phyloP scores from a whole-genome alignment of 2,888 invertebrate species.

The Coelopa pilipes region DNA sequence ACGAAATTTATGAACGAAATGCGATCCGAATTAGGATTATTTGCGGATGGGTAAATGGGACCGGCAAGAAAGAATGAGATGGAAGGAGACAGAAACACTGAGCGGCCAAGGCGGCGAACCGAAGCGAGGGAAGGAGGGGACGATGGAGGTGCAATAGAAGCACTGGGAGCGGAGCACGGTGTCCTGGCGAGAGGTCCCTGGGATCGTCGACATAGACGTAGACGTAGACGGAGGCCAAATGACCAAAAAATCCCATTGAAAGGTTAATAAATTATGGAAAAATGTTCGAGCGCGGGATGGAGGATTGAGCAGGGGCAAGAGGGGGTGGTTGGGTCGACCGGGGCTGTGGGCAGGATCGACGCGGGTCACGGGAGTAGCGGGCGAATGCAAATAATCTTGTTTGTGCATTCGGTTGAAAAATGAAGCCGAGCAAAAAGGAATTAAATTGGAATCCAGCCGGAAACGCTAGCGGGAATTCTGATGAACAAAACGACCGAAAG shows the following conservation, averaged over 20 bases:
- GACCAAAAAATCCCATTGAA: conserved; percentile 16
- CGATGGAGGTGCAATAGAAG: not conserved
- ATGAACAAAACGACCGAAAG: not conserved
- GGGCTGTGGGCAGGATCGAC: not conserved
- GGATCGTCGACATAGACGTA: not conserved
- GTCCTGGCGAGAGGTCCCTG: not conserved
- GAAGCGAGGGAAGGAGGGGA: not conserved
- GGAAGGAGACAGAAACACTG: not conserved
- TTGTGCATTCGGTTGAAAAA: conserved; percentile 30
- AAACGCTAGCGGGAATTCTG: no score
- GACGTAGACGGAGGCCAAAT: not conserved
- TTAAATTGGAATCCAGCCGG: not conserved
- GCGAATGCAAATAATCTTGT: conserved; percentile 31
- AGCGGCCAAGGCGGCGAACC: not conserved
- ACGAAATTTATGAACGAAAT: conserved; percentile 11
- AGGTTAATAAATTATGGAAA: conserved; percentile 22
- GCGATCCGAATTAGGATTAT: conserved; percentile 15
- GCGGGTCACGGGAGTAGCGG: not conserved
- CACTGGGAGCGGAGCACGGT: not conserved
- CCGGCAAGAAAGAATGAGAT: not conserved
- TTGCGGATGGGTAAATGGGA: not conserved
- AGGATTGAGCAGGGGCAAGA: not conserved
- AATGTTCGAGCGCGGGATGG: not conserved
- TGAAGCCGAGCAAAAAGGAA: conserved; percentile 22
- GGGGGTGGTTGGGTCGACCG: no score